Base-by-base conservation (phyloP, 2,113 vertebrate genomes). In the Rynchops niger region DNA sequence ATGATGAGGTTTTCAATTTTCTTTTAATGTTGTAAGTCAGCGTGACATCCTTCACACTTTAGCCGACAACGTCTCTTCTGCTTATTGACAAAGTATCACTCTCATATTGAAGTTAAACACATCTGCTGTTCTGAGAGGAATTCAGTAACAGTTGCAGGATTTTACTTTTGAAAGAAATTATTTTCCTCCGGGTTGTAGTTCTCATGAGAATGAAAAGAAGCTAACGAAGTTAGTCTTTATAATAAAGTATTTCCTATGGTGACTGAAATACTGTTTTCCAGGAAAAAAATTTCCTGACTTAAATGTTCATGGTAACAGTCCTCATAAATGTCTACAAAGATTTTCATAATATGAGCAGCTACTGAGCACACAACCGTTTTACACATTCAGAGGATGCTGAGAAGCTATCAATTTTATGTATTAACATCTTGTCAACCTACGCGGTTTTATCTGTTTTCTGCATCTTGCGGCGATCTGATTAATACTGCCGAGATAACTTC, bases 371-470 rank as follows among this genome's bases (percentile, higher is more conserved):
- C 15, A 27, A 58, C 21, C 38, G 58, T 89, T 59, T 69, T 56
- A 91, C 47, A 58, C 73, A 76, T 76, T 88, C 71, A 70, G 90
- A 96, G 95, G 86, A 66, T 86, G 56, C 59, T 92, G 74, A 82
- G 66, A 43, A 78, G 14, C 67, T 38, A 26, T 34, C 93, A 83
- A 50, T 78, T 96, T 84, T 52, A 27, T 27, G 2, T 90, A 61
- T 83, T 49, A 36, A 92, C 88, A 59, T 77, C 43, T 96, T 96
- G 79, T 85, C 97, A 91, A 73, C 96, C 92, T 93, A 81, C 15
- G 0, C 40, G 47, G 77, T 84, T 94, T 77, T 88, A 40, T 97
- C 36, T 90, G 38, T 73, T 86, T 91, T 91, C 36, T 61, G 32
- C 53, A 81, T 55, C 53, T 92, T 92, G 63, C 47, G 71, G 38